Evolutionary conservation across 2,797 vertebrate genomes (phyloP), one percentile per base, ranked within the genome.

Genomic region (Manis javanica): DNA sequence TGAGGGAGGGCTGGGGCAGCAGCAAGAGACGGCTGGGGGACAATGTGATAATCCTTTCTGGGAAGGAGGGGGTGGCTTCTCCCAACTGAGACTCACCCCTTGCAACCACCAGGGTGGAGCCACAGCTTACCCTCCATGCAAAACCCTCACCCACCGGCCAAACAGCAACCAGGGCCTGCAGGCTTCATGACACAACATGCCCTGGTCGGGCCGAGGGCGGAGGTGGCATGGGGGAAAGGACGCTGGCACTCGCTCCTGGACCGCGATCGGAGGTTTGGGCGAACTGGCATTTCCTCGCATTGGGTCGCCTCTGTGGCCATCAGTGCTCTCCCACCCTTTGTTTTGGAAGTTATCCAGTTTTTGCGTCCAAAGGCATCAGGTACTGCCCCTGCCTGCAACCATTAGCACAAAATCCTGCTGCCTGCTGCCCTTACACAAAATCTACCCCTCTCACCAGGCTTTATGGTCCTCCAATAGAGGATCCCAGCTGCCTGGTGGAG

Each of bases 131-230:
- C 24, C 15, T 46, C 46, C 46, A 11, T 46, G 46, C 11, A 46
- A 46, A 77, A 29, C 6, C 37, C 16, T 78, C 3, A 6, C 13
- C 21, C 15, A 2, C 59, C 37, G 82, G 46, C 57, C 59, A n/a
- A 34, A 74, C 2, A n/a, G 59, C 51, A 39, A 37, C 13, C 11
- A 8, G 0, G 3, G 14, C 5, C 26, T 11, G 26, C 14, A 12
- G 29, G 15, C 39, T 57, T 51, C 12, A 9, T 2, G 51, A 61
- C 24, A 51, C 19, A 15, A 34, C 0, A 3, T 24, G 29, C 63
- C 53, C 66, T 14, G 37, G 55, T 37, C 53, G n/a, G 37, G 57
- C 66, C 26, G 4, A 46, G 46, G 82, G 37, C n/a, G 75, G 39
- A 18, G 74, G 39, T 15, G n/a, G 23, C 37, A 0, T 3, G 21